Base-by-base conservation (phyloP, 2,113 vertebrate genomes). In the Grammomys surdaster region DNA sequence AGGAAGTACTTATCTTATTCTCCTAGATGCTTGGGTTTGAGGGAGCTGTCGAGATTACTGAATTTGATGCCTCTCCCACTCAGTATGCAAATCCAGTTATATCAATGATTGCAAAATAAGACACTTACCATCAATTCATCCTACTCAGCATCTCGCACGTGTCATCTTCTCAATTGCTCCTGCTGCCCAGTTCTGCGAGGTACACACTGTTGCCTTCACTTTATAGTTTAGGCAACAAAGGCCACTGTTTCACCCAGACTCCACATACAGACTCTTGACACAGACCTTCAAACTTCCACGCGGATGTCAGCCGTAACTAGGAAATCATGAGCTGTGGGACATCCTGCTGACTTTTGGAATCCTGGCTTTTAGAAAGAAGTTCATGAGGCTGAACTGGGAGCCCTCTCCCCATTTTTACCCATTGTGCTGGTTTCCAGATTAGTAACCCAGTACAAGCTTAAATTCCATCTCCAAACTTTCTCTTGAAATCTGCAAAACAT, bases 71-170 rank as follows among this genome's bases (percentile, higher is more conserved):
- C 26, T 87, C 70, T 77, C 43, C 70, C 16, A 86, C 63, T 86
- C 28, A 19, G 31, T 56, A 8, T 92, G 36, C 31, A 95, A 92
- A 90, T 88, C 48, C 43, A 81, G 77, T 92, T 91, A 72, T 20
- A 84, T 67, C 84, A 88, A 90, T 94, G 88, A 88, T 82, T 88
- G 95, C 33, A 82, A 95, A 96, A 86, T 87, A 95, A 84, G 81
- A 93, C 91, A 77, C 48, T 88, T 82, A 56, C 33, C 72, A 86
- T 78, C 92, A 87, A 65, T 56, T 67, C 33, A 70, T 14, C 93
- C 33, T 88, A 58, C 48, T 69, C 56, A 58, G n/a, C 12, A 60
- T n/a, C 46, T 96, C 69, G n/a, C n/a, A 36, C 19, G 13, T 33
- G 4, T 73, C 36, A 65, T 26, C 31, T 70, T 26, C 31, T 70